Evolutionary conservation across 2,888 invertebrate species (phyloP).

Genomic region (Sinohyriopsis cumingii): DNA sequence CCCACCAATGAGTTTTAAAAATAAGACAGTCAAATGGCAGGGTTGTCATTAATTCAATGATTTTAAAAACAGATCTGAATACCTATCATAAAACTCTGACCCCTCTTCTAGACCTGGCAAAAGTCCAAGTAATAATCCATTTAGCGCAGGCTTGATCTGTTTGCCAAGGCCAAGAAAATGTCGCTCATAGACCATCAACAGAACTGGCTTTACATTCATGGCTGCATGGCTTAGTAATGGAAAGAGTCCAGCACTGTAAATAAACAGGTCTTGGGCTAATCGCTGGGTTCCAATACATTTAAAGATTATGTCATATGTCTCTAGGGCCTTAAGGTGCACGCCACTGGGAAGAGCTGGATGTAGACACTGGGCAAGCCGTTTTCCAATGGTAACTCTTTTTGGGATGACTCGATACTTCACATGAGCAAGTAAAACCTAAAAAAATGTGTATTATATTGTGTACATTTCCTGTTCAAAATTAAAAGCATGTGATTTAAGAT

Average conservation of each 20-base stretch:
- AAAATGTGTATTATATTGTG: neutral
- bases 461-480: neutral
- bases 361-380: constrained; percentile 93
- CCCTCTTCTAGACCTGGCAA: constrained; percentile 91
- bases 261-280: constrained; percentile 86
- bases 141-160: constrained; percentile 84
- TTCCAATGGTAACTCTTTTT: constrained; percentile 88
- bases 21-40: too few relatives aligned
- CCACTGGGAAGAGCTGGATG: constrained; percentile 93
- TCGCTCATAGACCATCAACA: constrained; percentile 87
- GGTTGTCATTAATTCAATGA: too few relatives aligned
- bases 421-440: constrained; percentile 83
- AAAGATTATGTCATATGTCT: constrained; percentile 93
- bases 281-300: constrained; percentile 87
- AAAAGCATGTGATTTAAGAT: neutral
- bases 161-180: constrained; percentile 89
- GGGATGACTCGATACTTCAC: constrained; percentile 90
- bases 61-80: constrained; percentile 27
- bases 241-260: constrained; percentile 85
- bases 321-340: constrained; percentile 91
- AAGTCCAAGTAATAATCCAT: constrained; percentile 90
- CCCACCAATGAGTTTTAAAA: too few relatives aligned
- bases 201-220: constrained; percentile 88
- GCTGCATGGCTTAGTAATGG: constrained; percentile 91
- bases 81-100: constrained; percentile 86